Percentiles rank a stretch among this genome's conserved stretches.
These are phyloP conservation scores for Montipora sp. DNA, from an alignment of 64 coral and sea anemone species.

Conservation along the genomic window DNA sequence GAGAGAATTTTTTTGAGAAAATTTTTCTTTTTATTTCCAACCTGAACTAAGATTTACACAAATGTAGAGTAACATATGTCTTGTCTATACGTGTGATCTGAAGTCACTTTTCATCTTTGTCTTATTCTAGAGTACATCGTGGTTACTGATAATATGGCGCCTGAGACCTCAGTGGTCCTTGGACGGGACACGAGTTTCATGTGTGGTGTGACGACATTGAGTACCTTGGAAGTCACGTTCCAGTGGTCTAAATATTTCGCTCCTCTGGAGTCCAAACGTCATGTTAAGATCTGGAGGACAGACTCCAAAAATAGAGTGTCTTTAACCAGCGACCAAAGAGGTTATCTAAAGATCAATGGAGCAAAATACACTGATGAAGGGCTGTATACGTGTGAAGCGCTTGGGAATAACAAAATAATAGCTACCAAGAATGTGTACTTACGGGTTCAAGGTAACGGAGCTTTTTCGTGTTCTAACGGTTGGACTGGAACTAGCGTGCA, in stretches of 20 bases:
- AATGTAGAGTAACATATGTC: too few relatives aligned
- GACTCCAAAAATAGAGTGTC: background rate
- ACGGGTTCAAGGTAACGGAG: conserved; percentile 46
- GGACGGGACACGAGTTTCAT: conserved; percentile 3
- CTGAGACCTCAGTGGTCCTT: background rate
- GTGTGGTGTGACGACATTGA: conserved; percentile 47
- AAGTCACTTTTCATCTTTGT: background rate
- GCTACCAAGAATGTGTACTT: background rate
- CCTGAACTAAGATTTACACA: too few relatives aligned
- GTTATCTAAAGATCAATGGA: conserved; percentile 35
- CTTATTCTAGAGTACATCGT: background rate
- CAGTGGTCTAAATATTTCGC: conserved; percentile 36
- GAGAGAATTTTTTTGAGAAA: too few relatives aligned
- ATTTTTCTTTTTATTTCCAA: too few relatives aligned
- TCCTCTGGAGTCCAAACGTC: conserved; percentile 20
- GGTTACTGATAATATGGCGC: background rate
- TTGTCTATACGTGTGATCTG: background rate
- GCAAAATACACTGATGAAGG: conserved; percentile 39
- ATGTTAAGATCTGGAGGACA: conserved; percentile 32
- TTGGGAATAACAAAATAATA: background rate
- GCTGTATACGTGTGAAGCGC: conserved; percentile 25
- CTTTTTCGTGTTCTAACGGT: too few relatives aligned
- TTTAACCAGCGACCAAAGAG: background rate
- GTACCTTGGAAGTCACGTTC: conserved; percentile 49
- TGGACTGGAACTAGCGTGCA: too few relatives aligned